Percentiles rank a stretch among this genome's conserved stretches.
Evolutionary conservation across 2,888 invertebrate species (phyloP).

Genomic region (Hydrotaea diabolus): DNA sequence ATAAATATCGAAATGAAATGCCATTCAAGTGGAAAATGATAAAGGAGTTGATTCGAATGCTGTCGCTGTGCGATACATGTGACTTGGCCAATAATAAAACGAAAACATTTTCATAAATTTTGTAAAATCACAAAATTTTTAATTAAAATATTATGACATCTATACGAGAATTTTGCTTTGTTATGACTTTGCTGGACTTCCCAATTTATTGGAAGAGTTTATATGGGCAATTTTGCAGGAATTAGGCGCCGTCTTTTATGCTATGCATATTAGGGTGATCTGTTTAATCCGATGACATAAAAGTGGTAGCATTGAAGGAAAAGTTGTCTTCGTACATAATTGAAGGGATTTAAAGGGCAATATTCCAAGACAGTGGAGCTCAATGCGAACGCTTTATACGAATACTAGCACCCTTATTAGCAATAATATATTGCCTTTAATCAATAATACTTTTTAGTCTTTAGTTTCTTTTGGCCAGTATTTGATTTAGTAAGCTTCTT

Average conservation of each 20-base stretch:
- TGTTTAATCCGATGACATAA: too few species aligned
- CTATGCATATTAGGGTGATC: too few species aligned
- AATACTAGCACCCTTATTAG: too few species aligned
- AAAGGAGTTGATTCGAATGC: slow-evolving; percentile 31
- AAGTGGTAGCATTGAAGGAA: too few species aligned
- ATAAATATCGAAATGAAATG: slow-evolving; percentile 60
- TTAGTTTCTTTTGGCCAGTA: too few species aligned
- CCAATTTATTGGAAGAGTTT: not conserved
- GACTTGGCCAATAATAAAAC: not conserved
- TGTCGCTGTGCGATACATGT: not conserved
- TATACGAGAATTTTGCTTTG: not conserved
- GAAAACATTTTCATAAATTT: slow-evolving; percentile 25
- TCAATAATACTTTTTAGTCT: too few species aligned
- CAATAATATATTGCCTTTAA: too few species aligned
- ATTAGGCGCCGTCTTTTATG: not conserved
- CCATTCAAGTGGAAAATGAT: slow-evolving; percentile 58
- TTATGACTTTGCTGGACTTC: not conserved
- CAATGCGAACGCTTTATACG: too few species aligned
- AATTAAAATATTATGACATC: slow-evolving; percentile 53
- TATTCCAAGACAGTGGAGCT: too few species aligned
- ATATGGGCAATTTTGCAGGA: not conserved
- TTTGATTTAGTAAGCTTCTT: too few species aligned
- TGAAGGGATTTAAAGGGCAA: too few species aligned
- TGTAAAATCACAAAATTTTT: slow-evolving; percentile 37
- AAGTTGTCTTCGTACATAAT: too few species aligned